These are phyloP conservation scores for Alosa alosa DNA, from an alignment of 2,113 vertebrate species.

Conservation along the genomic window DNA sequence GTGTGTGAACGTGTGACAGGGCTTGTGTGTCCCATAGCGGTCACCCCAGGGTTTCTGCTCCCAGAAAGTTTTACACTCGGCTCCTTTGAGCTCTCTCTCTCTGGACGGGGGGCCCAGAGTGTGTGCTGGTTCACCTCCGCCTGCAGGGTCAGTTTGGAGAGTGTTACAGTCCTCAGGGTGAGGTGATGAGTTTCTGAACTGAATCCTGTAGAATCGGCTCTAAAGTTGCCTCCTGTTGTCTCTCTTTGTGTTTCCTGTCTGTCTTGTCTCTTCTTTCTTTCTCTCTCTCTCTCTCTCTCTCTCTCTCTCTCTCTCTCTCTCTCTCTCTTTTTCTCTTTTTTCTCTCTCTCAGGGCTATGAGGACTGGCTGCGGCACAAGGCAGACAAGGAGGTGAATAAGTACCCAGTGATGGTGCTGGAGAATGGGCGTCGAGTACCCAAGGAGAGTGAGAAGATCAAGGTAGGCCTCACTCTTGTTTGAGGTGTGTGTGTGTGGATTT, in stretches of 20 bases:
- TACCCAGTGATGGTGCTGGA: slow-evolving; percentile 85
- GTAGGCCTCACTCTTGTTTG: slow-evolving; percentile 58
- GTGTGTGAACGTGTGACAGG: neutral
- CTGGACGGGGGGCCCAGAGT: too few species aligned
- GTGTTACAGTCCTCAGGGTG: too few species aligned
- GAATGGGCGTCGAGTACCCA: slow-evolving; percentile 75
- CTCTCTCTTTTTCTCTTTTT: slow-evolving; percentile 48
- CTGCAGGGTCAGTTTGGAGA: too few species aligned
- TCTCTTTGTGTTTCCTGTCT: neutral
- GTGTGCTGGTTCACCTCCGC: too few species aligned
- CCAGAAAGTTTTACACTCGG: neutral
- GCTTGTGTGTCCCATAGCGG: neutral
- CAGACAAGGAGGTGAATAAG: slow-evolving; percentile 96
- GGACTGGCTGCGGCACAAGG: slow-evolving; percentile 96
- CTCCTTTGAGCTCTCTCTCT: neutral
- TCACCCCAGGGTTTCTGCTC: neutral
- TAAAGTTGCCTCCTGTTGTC: slow-evolving; percentile 24
- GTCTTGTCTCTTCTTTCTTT: neutral
- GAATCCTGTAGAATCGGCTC: slow-evolving; percentile 11
- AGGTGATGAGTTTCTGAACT: too few species aligned
- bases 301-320: slow-evolving; percentile 16
- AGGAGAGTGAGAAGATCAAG: slow-evolving; percentile 93
- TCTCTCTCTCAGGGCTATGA: slow-evolving; percentile 84
- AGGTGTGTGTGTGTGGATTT: neutral
- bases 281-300: slow-evolving; percentile 27